Base-by-base conservation (phyloP, 2,888 invertebrate genomes). In the Amphipoea lucens region DNA sequence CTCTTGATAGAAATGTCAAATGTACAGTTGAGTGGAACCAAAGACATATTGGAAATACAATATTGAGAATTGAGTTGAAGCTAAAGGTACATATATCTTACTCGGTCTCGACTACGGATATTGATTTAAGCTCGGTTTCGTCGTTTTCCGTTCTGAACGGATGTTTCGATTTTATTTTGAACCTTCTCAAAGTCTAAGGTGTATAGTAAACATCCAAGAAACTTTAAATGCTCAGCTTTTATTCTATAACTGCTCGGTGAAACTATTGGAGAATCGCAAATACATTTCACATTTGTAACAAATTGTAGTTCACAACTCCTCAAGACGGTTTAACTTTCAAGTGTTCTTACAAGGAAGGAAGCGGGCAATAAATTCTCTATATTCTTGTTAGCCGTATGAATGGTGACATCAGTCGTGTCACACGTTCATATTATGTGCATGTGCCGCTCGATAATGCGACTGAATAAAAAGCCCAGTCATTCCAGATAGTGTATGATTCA, bases 1-100 rank as follows among this genome's bases (percentile, higher is more conserved):
- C 88, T 90, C 84, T 87, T 87, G 89, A 78, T 85, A 87, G 79
- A 89, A 85, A 77, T 85, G 76, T 80, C 80, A 81, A 78, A 80
- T 73, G 66, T 82, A 76, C 68, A 57, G 42, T 74, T 69, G 45
- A 73, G 73, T 74, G 83, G 72, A 74, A 74, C 76, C 60, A 67
- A 76, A 86, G 60, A 42, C 54, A 40, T 48, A 76, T 67, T 65
- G 70, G 74, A 71, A 62, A 73, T 74, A 75, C 62, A 74, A 63
- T 70, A 14, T 48, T 29, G 45, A 14, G 69, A 72, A 12, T 36
- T 23, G 45, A 14, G 69, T 63, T 63, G 29, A 67, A 77, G 63
- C 36, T 36, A 20, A n/a, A 40, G 62, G 14, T 75, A 45, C 11
- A 45, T 42, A 42, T 57, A 65, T 36, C 54, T 70, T 20, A 63